Base-by-base conservation (phyloP, 1,140 invertebrate genomes). In the Drosophila kohkoa region DNA sequence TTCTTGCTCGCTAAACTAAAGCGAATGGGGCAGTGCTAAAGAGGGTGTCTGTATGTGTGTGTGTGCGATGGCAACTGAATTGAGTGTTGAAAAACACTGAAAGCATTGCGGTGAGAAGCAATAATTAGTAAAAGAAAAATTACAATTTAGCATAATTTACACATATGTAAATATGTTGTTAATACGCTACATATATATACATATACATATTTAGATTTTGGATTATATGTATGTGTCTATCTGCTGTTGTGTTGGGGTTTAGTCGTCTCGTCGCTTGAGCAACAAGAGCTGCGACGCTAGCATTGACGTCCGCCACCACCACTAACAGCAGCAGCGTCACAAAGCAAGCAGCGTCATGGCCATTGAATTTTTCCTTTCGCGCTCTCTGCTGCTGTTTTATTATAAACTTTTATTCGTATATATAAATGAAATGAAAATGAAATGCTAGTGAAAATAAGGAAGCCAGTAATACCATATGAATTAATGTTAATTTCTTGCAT, bases 281-380 rank as follows among this genome's bases (percentile, higher is more conserved):
- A 65, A 78, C 68, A 80, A 77, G 68, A 73, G 73, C 67, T 73
- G 76, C 76, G 73, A 75, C 66, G 82, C 65, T 48, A 30, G 13
- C 69, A 48, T 41, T 58, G 52, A 65, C 49, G 67, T 51, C 48
- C 20, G 55, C 20, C 78, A 32, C 54, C 58, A 58, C 52, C 41
- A 65, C 25, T 65, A 49, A 6, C 46, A 51, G 35, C 49, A 41
- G 35, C 77, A 57, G 58, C 63, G 67, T 55, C 51, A 62, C 72
- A 38, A 69, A 70, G 28, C 45, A 6, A 54, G 13, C 90, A 91
- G 93, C 93, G 93, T 93, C 93, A 93, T 93, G 93, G 87, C 90
- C 90, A 91, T 87, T 91, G 80, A 90, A 82, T 90, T 91, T 90
- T 90, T 71, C 60, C 72, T 79, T 58, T 62, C 54, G 41, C 60